A percentile compares a stretch with the other conserved stretches of the same genome.
phyloP scores from a whole-genome alignment of 2,797 vertebrate genomes.

The Anolis apletophallus region DNA sequence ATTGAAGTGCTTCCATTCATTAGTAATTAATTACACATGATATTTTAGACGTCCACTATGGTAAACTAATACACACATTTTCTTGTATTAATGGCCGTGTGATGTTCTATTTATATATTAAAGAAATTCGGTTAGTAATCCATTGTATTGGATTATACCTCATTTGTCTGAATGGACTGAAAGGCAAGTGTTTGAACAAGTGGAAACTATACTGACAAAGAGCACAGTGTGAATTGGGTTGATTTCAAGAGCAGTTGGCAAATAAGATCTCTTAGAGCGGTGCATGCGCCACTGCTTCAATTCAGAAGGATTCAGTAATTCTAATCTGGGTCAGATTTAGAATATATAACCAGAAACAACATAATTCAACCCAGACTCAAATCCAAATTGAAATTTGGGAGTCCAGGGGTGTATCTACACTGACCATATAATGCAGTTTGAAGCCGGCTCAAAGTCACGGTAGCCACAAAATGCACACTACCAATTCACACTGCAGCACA shows the following conservation, averaged over 20 bases:
- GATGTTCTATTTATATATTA: not conserved
- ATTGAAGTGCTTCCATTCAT: not conserved
- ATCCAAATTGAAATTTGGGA: no score
- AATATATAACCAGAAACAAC: no score
- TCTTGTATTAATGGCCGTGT: conserved; percentile 5
- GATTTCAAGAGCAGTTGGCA: not conserved
- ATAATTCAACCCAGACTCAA: no score
- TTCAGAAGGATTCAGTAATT: no score
- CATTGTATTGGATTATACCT: not conserved
- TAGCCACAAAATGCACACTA: no score
- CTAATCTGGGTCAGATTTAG: no score
- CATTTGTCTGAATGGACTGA: not conserved
- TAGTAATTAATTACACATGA: not conserved
- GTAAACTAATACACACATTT: not conserved
- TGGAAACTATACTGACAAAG: not conserved
- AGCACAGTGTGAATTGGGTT: not conserved
- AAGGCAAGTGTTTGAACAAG: not conserved
- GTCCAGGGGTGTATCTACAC: no score
- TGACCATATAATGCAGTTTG: no score
- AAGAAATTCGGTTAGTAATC: not conserved
- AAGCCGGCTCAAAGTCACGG: no score
- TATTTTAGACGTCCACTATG: not conserved
- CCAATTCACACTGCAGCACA: no score
- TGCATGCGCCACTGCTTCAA: no score
- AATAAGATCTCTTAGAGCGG: not conserved